Percentiles rank a stretch among this genome's conserved stretches.
Conservation (phyloP, 2,113 vertebrate species). For the Scomber colias region DNA sequence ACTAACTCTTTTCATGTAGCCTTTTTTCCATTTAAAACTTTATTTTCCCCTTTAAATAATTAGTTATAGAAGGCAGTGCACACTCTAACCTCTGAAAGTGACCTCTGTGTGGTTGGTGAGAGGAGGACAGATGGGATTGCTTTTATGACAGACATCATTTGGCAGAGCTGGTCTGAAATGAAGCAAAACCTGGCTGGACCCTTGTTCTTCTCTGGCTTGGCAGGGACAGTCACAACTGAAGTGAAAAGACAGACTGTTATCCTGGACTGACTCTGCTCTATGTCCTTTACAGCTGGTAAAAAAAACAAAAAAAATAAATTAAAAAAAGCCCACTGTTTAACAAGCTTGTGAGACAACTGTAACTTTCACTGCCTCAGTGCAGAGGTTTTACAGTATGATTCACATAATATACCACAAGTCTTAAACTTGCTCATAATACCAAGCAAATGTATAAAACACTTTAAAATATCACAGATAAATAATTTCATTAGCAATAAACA, state of each 20-base stretch:
- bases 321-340: slow-evolving; percentile 29
- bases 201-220: slow-evolving; percentile 43
- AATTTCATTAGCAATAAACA: neutral
- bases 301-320: neutral
- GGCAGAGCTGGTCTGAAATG: slow-evolving; percentile 19
- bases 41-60: slow-evolving; percentile 8
- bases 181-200: slow-evolving; percentile 38
- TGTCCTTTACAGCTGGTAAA: neutral
- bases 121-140: slow-evolving; percentile 40
- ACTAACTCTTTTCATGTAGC: neutral
- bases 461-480: slow-evolving; percentile 3
- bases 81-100: slow-evolving; percentile 16
- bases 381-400: neutral
- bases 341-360: slow-evolving; percentile 19
- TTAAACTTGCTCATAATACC: neutral
- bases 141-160: slow-evolving; percentile 51
- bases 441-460: neutral
- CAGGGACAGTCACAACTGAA: slow-evolving; percentile 39
- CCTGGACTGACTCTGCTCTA: slow-evolving; percentile 44
- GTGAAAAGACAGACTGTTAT: slow-evolving; percentile 63
- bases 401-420: slow-evolving; percentile 6
- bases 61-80: neutral
- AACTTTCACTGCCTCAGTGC: slow-evolving; percentile 8
- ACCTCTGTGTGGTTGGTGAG: slow-evolving; percentile 42
- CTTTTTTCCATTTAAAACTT: slow-evolving; percentile 1